Conservation (phyloP, 2,797 vertebrate genomes). For the Sebastes trivittatus region DNA sequence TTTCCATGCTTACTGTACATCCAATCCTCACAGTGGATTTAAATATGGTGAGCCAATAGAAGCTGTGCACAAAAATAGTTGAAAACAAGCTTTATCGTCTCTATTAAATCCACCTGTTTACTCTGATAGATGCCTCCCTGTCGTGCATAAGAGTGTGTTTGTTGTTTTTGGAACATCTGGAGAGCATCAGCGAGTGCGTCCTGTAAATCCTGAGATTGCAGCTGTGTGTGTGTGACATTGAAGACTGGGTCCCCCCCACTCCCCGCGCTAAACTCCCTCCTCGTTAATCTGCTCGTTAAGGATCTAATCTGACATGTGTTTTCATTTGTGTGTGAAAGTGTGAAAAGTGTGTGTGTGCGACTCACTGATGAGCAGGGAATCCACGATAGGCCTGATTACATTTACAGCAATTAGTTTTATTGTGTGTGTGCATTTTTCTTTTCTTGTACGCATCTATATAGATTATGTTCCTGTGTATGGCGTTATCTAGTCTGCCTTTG, state of each 20-base stretch:
- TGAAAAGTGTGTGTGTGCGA: background rate
- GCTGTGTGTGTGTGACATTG: constrained; percentile 37
- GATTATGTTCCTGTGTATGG: background rate
- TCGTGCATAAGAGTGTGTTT: background rate
- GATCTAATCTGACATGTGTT: constrained; percentile 72
- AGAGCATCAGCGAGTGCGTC: constrained; percentile 46
- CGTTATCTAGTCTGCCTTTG: background rate
- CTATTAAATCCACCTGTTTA: constrained; percentile 29
- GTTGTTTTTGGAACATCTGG: constrained; percentile 61
- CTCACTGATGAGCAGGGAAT: constrained; percentile 3
- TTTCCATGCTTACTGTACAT: background rate
- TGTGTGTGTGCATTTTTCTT: background rate
- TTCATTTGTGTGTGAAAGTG: constrained; percentile 41
- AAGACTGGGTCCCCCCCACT: background rate
- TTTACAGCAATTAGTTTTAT: background rate
- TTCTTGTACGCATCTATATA: background rate
- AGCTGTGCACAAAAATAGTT: background rate
- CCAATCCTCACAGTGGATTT: background rate
- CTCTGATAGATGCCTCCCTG: background rate
- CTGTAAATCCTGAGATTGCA: constrained; percentile 57
- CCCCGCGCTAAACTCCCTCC: constrained; percentile 19
- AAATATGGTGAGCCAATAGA: background rate
- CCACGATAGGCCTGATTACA: constrained; percentile 1
- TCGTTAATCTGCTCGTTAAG: constrained; percentile 71
- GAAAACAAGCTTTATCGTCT: constrained; percentile 29